phyloP scores from a whole-genome alignment of 2,113 vertebrate genomes.

The Xiphorhynchus elegans region DNA sequence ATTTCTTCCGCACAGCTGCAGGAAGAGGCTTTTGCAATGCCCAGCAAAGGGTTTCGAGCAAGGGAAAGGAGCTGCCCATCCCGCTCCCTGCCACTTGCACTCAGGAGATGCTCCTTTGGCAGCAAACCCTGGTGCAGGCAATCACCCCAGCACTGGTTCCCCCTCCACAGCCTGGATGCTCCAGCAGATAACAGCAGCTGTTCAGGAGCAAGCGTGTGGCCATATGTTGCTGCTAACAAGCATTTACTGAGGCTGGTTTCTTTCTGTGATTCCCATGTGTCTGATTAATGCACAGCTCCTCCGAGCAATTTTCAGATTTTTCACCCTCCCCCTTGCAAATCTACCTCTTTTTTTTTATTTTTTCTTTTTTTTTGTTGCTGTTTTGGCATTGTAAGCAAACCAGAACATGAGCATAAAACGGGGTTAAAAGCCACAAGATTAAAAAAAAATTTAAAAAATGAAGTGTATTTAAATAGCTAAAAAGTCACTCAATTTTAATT shows the following conservation, averaged over 20 bases:
- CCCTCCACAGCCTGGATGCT: background rate
- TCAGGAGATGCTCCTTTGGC: background rate
- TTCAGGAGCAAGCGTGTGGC: background rate
- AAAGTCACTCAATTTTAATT: background rate
- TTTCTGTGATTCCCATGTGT: conserved; percentile 17
- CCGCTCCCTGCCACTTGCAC: accelerated
- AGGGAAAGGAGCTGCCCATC: background rate
- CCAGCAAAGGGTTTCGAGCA: accelerated
- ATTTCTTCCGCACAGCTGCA: background rate
- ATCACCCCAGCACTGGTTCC: accelerated
- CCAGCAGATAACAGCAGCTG: conserved; percentile 42
- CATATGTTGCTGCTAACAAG: conserved; percentile 58
- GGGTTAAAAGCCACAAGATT: background rate
- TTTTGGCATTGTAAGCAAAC: background rate
- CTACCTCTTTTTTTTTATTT: background rate
- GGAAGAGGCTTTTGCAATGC: no score
- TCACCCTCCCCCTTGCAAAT: background rate
- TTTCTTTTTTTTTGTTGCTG: no score
- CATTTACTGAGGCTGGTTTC: conserved; percentile 29
- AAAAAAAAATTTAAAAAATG: background rate
- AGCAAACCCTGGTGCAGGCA: background rate
- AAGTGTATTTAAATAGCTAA: background rate
- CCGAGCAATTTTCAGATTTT: background rate
- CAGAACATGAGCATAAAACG: background rate
- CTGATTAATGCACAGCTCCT: conserved; percentile 35